phyloP scores from a whole-genome alignment of 2,113 vertebrate genomes.

The Calyptomena viridis region DNA sequence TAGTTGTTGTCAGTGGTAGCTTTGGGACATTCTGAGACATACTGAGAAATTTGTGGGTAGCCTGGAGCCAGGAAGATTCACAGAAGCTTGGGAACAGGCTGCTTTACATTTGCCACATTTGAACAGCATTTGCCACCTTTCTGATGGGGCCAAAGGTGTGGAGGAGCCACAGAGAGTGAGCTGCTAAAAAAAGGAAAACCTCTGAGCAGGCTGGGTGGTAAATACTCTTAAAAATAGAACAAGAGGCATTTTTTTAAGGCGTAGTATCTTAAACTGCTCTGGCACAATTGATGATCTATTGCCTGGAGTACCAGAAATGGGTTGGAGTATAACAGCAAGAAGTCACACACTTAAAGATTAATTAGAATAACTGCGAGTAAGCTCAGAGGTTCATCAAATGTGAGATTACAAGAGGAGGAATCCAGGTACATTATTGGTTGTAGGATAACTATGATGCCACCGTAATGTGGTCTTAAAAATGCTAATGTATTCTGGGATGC shows the following conservation, averaged over 20 bases:
- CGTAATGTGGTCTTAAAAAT: conserved; percentile 49
- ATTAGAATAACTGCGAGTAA: neutral
- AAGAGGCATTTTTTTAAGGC: neutral
- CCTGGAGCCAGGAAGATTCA: accelerated
- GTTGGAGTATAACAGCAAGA: conserved; percentile 10
- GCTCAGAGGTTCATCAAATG: conserved; percentile 10
- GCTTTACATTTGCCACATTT: no score
- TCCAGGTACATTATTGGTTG: neutral
- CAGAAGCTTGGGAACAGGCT: neutral
- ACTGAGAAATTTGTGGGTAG: neutral
- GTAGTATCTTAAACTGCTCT: neutral
- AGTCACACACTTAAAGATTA: conserved; percentile 57
- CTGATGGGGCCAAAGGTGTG: neutral
- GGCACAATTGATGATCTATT: conserved; percentile 4
- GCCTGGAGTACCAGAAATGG: neutral
- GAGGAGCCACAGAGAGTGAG: neutral
- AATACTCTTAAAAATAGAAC: neutral
- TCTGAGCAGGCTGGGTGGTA: neutral
- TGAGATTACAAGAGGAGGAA: conserved; percentile 17
- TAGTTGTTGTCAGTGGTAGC: accelerated
- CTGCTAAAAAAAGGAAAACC: neutral
- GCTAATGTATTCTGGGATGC: conserved; percentile 54
- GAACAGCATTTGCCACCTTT: neutral
- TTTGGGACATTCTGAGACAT: neutral
- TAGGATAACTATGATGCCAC: neutral